Evolutionary conservation across 2,888 invertebrate genomes (phyloP).

Genomic region (Cephonodes hylas): DNA sequence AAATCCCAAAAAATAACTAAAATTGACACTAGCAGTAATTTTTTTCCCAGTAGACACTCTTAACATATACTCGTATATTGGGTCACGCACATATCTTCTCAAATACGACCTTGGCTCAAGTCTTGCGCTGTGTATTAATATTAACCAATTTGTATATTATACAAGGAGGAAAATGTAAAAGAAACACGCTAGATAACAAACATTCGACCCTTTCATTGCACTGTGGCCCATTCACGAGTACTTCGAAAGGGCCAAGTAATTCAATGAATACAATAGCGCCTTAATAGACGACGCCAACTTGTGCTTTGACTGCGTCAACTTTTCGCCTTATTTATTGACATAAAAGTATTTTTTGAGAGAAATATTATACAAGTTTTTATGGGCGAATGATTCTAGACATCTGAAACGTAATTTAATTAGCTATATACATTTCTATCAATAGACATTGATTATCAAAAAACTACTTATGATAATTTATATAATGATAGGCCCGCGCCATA

Average conservation of each 20-base stretch:
- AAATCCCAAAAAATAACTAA: too few relatives aligned
- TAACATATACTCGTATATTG: too few relatives aligned
- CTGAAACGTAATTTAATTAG: too few relatives aligned
- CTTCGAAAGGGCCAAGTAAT: slow-evolving; percentile 36
- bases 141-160: neutral
- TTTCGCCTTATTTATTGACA: slow-evolving; percentile 20
- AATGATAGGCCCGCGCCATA: too few relatives aligned
- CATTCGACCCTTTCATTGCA: slow-evolving; percentile 31
- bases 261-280: slow-evolving; percentile 39
- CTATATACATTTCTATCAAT: neutral
- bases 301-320: slow-evolving; percentile 22
- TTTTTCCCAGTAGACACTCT: neutral
- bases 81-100: too few relatives aligned
- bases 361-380: neutral
- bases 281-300: slow-evolving; percentile 25
- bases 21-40: too few relatives aligned
- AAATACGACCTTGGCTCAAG: too few relatives aligned
- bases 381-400: too few relatives aligned
- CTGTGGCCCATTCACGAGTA: slow-evolving; percentile 26
- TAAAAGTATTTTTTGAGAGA: neutral
- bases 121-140: too few relatives aligned
- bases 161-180: neutral
- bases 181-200: slow-evolving; percentile 20
- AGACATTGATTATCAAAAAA: neutral
- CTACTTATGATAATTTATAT: too few relatives aligned